Evolutionary conservation across 2,888 invertebrate species (phyloP), one percentile per base, ranked within the genome.

Genomic region (Loripinus fragilis): DNA sequence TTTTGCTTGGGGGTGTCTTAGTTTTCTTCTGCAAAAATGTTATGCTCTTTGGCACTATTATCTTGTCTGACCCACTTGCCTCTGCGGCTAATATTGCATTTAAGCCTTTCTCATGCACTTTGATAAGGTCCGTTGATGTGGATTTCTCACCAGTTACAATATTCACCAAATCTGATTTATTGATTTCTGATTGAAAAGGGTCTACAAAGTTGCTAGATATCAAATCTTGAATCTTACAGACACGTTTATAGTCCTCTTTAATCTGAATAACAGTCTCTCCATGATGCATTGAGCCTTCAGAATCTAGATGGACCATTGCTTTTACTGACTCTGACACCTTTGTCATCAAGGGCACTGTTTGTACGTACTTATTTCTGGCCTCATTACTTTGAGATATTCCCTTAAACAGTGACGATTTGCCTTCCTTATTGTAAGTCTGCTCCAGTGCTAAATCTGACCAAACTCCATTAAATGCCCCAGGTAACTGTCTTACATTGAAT

Each of bases 341-440:
- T 48, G 48, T 48, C 48, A 48, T 48, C 23, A 23, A 5, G 7
- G 48, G 48, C 5, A 48, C 48, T n/a, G 48, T 48, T 5, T 48
- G 5, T 48, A 48, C 23, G 20, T 48, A 48, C 48, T 48, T 48
- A 20, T 48, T 48, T 48, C 48, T 48, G 7, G 48, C 48, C 20
- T 48, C 48, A 48, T 23, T 48, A 48, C 48, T n/a, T 20, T 17
- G 48, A n/a, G 48, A 48, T 48, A 48, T 48, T 23, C 48, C 5
- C 20, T 55, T 55, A 17, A 55, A 28, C 23, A 55, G 7, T n/a
- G 55, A 55, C 7, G 55, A n/a, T 55, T 55, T 38, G 7, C 55
- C 55, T 23, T 55, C 55, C 55, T 55, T 55, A 15, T 55, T 55
- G 25, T 55, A 55, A 3, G 55, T 55, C 28, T 55, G 55, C 25